Base-by-base conservation (phyloP, 2,888 invertebrate species). In the Lasioglossum pauxillum region DNA sequence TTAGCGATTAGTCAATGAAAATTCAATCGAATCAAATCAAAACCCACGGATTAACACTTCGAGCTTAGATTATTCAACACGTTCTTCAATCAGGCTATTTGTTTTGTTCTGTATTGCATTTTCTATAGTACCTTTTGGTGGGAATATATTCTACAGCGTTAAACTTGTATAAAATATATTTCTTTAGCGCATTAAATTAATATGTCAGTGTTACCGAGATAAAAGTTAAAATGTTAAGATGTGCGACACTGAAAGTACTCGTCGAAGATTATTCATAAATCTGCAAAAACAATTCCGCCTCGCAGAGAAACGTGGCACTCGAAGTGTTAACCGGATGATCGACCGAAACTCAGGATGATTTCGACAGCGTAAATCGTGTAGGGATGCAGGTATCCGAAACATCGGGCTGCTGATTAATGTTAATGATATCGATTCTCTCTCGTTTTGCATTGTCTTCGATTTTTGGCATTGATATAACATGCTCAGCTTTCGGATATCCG, bases 1-100 rank as follows among this genome's bases (percentile, higher is more conserved):
- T 92, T 92, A 90, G 92, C 90, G 86, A 92, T 92, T 91, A 91
- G 92, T 92, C 85, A 88, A 86, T 87, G 86, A 85, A 71, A 57
- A 57, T 10, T 12, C 57, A 57, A 57, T 53, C 23, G 23, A 23
- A 8, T n/a, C 57, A 57, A 12, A n/a, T 57, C 85, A 5, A 57
- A n/a, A 88, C 84, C n/a, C 57, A n/a, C n/a, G 12, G 57, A 57
- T 57, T n/a, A 57, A n/a, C n/a, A n/a, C 57, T 57, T 57, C n/a
- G 57, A 57, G 57, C n/a, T 12, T 12, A n/a, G n/a, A 5, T 57
- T n/a, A 57, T 16, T 57, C 44, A 14, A 14, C 44, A 44, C 12
- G 44, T 14, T 44, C 14, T 14, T 44, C 44, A 2, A 3, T 44
- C 14, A 44, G 44, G 44, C 14, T 4, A 44, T 14, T 44, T 14